phyloP scores from a whole-genome alignment of 2,113 vertebrate genomes.

The Perca flavescens region DNA sequence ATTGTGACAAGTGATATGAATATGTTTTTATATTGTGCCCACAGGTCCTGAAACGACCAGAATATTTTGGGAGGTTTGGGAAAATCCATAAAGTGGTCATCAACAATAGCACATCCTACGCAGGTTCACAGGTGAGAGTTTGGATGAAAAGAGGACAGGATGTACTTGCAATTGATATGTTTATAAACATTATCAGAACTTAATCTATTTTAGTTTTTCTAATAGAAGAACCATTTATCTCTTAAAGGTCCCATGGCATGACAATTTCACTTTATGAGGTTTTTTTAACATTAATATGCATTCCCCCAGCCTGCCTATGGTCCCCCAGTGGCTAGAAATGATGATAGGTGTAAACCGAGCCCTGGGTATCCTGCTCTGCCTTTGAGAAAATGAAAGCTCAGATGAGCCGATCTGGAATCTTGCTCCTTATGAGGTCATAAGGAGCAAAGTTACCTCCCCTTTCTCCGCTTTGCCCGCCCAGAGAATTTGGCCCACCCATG shows the following conservation, averaged over 20 bases:
- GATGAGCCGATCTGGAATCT: too few relatives aligned
- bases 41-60: slow-evolving; percentile 98
- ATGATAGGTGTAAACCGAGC: too few relatives aligned
- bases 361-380: too few relatives aligned
- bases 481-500: too few relatives aligned
- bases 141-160: not conserved
- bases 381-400: too few relatives aligned
- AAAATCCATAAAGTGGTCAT: slow-evolving; percentile 99
- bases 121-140: slow-evolving; percentile 94
- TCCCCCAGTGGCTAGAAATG: too few relatives aligned
- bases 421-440: too few relatives aligned
- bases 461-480: too few relatives aligned
- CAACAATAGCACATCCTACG: slow-evolving; percentile 99
- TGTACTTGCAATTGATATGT: not conserved
- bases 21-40: slow-evolving; percentile 33
- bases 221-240: not conserved
- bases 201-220: not conserved
- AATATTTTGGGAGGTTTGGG: slow-evolving; percentile 99
- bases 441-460: too few relatives aligned
- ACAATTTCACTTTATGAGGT: too few relatives aligned
- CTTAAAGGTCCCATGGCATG: not conserved
- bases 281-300: too few relatives aligned
- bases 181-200: not conserved
- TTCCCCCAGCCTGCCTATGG: too few relatives aligned
- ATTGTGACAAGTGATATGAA: not conserved